These are phyloP conservation scores for Hycleus phaleratus DNA, from an alignment of 1,140 invertebrate genomes.

Conservation along the genomic window DNA sequence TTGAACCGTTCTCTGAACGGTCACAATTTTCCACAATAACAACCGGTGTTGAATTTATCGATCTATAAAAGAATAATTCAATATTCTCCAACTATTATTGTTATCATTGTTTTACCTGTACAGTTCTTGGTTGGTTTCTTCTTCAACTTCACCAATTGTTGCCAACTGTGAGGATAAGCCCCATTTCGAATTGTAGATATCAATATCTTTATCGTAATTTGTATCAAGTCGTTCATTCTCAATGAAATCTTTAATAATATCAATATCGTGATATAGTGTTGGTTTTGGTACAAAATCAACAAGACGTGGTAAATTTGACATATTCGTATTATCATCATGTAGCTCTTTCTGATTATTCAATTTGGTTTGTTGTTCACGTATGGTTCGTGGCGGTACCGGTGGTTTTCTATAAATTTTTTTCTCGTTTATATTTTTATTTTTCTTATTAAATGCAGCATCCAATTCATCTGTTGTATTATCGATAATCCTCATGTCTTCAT, in stretches of 20 bases:
- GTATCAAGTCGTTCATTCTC: constrained; percentile 31
- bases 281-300: constrained; percentile 61
- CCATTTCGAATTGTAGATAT: constrained; percentile 33
- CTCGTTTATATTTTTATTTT: constrained; percentile 8
- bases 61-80: no score
- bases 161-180: constrained; percentile 43
- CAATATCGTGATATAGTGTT: constrained; percentile 23
- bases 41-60: constrained; percentile 14
- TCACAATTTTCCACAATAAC: constrained; percentile 20
- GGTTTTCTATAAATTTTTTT: constrained; percentile 21
- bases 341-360: constrained; percentile 12
- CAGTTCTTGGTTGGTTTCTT: constrained; percentile 37
- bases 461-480: constrained; percentile 17
- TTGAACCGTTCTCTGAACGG: no score
- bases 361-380: constrained; percentile 17
- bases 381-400: constrained; percentile 28
- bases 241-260: constrained; percentile 34
- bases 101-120: no score
- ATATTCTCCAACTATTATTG: no score
- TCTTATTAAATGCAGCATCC: constrained; percentile 6
- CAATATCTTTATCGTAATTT: constrained; percentile 26
- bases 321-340: constrained; percentile 21
- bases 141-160: constrained; percentile 60
- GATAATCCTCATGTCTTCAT: constrained; percentile 36
- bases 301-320: constrained; percentile 49